phyloP scores from a whole-genome alignment of 2,797 vertebrate species.

The Brachyalestes nurse region DNA sequence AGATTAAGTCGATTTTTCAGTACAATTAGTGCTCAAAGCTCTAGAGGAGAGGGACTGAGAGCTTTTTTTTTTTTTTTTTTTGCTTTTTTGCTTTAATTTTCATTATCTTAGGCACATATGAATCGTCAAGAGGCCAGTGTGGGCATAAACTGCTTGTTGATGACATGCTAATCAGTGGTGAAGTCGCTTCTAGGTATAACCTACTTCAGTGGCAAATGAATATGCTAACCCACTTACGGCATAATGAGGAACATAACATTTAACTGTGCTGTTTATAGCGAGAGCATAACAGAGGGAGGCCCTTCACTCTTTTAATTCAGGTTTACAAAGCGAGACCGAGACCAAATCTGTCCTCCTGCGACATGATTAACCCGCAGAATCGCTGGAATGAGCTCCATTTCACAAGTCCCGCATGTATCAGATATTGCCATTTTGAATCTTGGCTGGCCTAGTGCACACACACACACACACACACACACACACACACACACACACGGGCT shows the following conservation, averaged over 20 bases:
- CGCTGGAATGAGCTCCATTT: constrained; percentile 34
- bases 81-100: constrained; percentile 59
- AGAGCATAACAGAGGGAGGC: constrained; percentile 57
- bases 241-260: constrained; percentile 72
- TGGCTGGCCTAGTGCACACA: constrained; percentile 16
- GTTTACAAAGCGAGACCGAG: constrained; percentile 53
- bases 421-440: constrained; percentile 51
- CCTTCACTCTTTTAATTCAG: constrained; percentile 56
- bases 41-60: constrained; percentile 56
- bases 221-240: constrained; percentile 69
- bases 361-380: constrained; percentile 53
- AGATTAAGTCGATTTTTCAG: constrained; percentile 63
- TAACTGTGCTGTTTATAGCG: constrained; percentile 74
- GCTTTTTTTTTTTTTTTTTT: constrained; percentile 43
- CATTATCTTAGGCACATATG: constrained; percentile 60
- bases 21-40: constrained; percentile 63
- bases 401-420: constrained; percentile 35
- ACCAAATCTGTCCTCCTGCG: constrained; percentile 34
- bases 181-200: constrained; percentile 75
- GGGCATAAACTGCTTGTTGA: constrained; percentile 64
- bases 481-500: constrained; percentile 22
- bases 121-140: constrained; percentile 70
- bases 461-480: constrained; percentile 15
- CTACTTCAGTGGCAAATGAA: constrained; percentile 75
- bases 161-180: constrained; percentile 74